Conservation (phyloP, 2,113 vertebrate genomes). For the Xenotilapia flavipinnis region DNA sequence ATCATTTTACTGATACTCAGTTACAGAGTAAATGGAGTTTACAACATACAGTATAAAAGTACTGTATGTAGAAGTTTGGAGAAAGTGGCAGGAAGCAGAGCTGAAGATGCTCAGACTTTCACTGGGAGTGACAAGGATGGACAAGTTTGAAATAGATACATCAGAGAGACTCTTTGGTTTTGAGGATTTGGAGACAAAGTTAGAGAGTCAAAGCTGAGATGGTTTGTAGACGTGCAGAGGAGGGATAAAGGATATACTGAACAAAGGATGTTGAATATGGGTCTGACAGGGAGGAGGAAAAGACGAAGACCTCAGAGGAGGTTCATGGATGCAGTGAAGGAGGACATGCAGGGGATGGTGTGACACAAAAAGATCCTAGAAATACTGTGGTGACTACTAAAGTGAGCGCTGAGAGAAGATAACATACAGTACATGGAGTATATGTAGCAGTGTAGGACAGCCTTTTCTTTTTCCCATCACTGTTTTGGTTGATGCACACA, state of each 20-base stretch:
- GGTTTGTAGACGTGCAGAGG: background rate
- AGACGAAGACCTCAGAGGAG: background rate
- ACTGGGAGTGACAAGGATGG: background rate
- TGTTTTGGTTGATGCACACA: background rate
- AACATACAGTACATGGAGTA: background rate
- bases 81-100: background rate
- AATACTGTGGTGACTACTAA: background rate
- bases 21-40: background rate
- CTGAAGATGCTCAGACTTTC: background rate
- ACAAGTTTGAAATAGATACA: background rate
- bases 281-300: background rate
- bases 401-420: fast-evolving
- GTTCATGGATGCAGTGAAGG: background rate
- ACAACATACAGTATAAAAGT: background rate
- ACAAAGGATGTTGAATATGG: background rate
- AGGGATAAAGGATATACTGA: background rate
- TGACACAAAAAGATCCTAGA: background rate
- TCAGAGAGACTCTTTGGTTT: background rate
- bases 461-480: background rate
- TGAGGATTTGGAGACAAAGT: background rate
- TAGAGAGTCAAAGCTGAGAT: background rate
- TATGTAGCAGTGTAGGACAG: background rate
- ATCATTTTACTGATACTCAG: background rate
- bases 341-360: background rate
- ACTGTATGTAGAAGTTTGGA: background rate